These are phyloP conservation scores for Syngnathus scovelli DNA, from an alignment of 2,113 vertebrate genomes.

Conservation along the genomic window DNA sequence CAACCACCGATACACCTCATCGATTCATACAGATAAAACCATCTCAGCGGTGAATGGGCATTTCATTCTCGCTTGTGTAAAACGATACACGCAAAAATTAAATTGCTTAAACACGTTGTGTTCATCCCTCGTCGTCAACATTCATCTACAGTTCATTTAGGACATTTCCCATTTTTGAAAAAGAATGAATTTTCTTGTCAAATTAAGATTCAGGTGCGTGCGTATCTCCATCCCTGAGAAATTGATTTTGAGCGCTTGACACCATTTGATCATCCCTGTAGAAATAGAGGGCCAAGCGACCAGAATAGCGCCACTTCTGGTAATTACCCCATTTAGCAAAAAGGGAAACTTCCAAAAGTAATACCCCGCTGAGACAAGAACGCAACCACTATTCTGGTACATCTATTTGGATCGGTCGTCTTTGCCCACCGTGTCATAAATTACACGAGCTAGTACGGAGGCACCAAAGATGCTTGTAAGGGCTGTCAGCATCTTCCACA, in stretches of 20 bases:
- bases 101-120: neutral
- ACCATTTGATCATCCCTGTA: neutral
- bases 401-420: constrained; percentile 35
- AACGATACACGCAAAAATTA: neutral
- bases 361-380: neutral
- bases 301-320: neutral
- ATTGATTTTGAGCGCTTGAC: neutral
- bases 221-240: neutral
- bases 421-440: constrained; percentile 30
- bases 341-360: neutral
- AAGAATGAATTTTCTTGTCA: no score
- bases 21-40: neutral
- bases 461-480: constrained; percentile 56
- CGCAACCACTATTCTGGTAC: no score
- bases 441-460: constrained; percentile 35
- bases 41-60: constrained; percentile 12
- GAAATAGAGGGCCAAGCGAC: neutral
- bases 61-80: neutral
- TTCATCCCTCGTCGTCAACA: neutral
- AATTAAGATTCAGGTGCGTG: neutral
- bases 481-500: constrained; percentile 63
- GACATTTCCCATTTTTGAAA: neutral
- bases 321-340: neutral
- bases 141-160: neutral
- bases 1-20: neutral